phyloP scores from a whole-genome alignment of 2,113 vertebrate species.

The Apteryx owenii region DNA sequence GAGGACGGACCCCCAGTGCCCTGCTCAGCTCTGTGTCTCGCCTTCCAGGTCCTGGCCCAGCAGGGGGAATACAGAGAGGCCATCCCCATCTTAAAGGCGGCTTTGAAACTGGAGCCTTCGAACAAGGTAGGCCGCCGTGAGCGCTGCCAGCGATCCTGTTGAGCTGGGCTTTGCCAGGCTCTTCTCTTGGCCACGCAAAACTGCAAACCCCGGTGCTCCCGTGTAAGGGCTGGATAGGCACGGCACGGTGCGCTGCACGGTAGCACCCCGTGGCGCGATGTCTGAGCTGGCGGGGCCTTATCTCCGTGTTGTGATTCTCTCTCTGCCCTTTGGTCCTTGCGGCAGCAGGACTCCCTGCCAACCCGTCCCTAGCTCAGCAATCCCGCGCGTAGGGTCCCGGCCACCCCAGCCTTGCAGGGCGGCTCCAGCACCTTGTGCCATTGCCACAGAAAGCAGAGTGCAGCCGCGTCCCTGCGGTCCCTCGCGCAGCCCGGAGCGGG shows the following conservation, averaged over 20 bases:
- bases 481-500: not conserved
- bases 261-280: fast-evolving
- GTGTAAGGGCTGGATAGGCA: fast-evolving
- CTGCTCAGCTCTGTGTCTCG: fast-evolving
- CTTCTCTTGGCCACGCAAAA: fast-evolving
- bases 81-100: constrained; percentile 88
- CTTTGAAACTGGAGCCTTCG: constrained; percentile 93
- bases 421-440: not conserved
- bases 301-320: fast-evolving
- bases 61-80: constrained; percentile 92
- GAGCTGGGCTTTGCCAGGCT: fast-evolving
- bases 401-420: fast-evolving
- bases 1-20: fast-evolving
- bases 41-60: constrained; percentile 88
- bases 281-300: not conserved
- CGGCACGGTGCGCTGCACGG: not conserved
- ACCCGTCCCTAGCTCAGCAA: not conserved
- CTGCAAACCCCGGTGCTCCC: not conserved
- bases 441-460: not conserved
- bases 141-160: fast-evolving
- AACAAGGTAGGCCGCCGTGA: constrained; percentile 84
- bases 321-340: not conserved
- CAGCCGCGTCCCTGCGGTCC: not conserved
- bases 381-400: not conserved
- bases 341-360: not conserved